Conservation (phyloP, 2,113 vertebrate genomes). For the Siniperca chuatsi region DNA sequence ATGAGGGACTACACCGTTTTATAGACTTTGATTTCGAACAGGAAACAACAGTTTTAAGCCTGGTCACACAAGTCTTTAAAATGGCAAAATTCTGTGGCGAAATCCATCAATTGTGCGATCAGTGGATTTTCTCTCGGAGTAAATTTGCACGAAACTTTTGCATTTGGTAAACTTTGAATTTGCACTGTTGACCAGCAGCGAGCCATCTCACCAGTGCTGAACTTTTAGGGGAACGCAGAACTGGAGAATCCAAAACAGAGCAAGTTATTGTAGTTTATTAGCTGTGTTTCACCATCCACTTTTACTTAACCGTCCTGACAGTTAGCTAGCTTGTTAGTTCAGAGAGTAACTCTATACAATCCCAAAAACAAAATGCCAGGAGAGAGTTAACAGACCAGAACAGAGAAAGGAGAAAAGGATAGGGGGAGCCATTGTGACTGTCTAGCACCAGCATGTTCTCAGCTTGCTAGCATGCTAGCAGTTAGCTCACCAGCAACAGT, state of each 20-base stretch:
- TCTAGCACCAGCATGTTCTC: not conserved
- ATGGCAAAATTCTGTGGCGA: not conserved
- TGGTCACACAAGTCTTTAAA: not conserved
- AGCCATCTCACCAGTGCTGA: not conserved
- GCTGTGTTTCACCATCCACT: not conserved
- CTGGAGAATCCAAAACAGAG: not conserved
- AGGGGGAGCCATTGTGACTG: not conserved
- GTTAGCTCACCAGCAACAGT: not conserved
- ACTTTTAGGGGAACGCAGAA: not conserved
- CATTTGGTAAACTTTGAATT: not conserved
- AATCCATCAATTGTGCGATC: not conserved
- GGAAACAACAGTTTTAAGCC: not conserved
- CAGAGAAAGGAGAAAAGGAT: not conserved
- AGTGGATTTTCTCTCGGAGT: accelerated
- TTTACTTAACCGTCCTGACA: not conserved
- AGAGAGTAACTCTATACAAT: not conserved
- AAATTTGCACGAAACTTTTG: not conserved
- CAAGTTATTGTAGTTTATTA: not conserved
- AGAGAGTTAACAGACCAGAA: not conserved
- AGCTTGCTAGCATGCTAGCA: not conserved
- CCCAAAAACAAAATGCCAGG: not conserved
- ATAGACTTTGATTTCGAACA: not conserved
- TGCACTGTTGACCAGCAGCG: not conserved
- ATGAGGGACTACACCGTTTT: too few relatives aligned
- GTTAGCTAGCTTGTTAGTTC: not conserved